These are phyloP conservation scores for Drosophila affinis DNA, from an alignment of 2,888 invertebrate genomes.

Conservation along the genomic window DNA sequence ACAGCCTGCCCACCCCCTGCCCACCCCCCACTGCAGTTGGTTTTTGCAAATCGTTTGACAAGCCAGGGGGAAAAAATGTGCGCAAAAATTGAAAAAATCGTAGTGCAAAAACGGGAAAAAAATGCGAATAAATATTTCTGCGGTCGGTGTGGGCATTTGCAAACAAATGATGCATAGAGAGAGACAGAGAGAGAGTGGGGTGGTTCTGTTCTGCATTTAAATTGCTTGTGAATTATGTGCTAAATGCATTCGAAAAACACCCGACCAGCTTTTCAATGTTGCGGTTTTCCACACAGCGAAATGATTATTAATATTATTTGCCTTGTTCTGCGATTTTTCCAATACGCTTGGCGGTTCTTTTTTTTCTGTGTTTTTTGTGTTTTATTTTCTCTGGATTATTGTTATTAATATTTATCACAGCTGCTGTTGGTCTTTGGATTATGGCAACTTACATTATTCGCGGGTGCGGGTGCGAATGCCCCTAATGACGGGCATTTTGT, in stretches of 20 bases:
- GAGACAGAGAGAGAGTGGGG: constrained; percentile 3
- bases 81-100: constrained; percentile 32
- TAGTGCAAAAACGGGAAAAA: neutral
- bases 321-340: constrained; percentile 5
- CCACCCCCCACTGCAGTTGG: constrained; percentile 52
- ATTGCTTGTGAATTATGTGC: constrained; percentile 73
- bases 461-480: constrained; percentile 31
- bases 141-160: constrained; percentile 49
- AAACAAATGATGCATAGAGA: constrained; percentile 44
- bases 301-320: constrained; percentile 53
- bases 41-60: constrained; percentile 76
- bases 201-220: constrained; percentile 41
- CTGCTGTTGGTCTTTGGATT: constrained; percentile 52
- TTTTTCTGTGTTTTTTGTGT: too few species aligned
- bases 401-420: constrained; percentile 48
- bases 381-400: neutral
- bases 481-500: constrained; percentile 47
- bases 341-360: neutral
- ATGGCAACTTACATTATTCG: constrained; percentile 41
- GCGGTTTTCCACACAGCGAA: constrained; percentile 46
- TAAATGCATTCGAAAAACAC: constrained; percentile 48
- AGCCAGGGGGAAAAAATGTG: constrained; percentile 44
- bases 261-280: constrained; percentile 58
- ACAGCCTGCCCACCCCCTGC: constrained; percentile 33
- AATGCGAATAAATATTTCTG: constrained; percentile 62